A percentile compares a stretch with the other conserved stretches of the same genome.
These are phyloP conservation scores for Geophilus truncorum DNA, from an alignment of 2,888 invertebrate genomes.

Conservation along the genomic window DNA sequence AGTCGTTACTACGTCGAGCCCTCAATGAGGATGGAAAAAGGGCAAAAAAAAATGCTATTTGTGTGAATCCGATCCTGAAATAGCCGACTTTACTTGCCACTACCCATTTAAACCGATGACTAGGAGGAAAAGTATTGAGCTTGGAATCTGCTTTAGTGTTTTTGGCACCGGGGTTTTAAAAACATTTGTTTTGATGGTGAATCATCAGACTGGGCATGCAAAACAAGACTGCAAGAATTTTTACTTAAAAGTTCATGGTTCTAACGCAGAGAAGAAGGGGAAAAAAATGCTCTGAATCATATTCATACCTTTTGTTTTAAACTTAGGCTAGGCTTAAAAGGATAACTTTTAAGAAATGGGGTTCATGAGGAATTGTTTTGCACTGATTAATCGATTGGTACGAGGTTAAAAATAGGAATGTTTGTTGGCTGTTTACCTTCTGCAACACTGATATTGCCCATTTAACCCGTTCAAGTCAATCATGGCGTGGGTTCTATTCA, in stretches of 20 bases:
- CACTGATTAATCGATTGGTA: background rate
- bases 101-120: constrained; percentile 15
- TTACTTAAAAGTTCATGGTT: constrained; percentile 23
- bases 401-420: background rate
- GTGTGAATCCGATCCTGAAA: constrained; percentile 16
- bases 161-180: constrained; percentile 20
- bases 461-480: constrained; percentile 13
- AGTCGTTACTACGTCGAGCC: background rate
- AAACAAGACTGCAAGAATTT: constrained; percentile 21
- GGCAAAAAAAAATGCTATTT: background rate
- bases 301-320: background rate
- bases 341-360: too few species aligned
- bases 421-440: background rate
- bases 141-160: constrained; percentile 25
- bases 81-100: constrained; percentile 10
- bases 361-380: background rate
- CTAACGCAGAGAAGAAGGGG: background rate
- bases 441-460: background rate
- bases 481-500: background rate
- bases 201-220: constrained; percentile 24
- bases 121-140: constrained; percentile 21
- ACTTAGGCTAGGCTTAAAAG: background rate
- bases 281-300: background rate
- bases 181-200: constrained; percentile 27
- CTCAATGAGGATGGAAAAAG: background rate